phyloP scores from a whole-genome alignment of 2,888 invertebrate genomes.

The Frankliniella fusca region DNA sequence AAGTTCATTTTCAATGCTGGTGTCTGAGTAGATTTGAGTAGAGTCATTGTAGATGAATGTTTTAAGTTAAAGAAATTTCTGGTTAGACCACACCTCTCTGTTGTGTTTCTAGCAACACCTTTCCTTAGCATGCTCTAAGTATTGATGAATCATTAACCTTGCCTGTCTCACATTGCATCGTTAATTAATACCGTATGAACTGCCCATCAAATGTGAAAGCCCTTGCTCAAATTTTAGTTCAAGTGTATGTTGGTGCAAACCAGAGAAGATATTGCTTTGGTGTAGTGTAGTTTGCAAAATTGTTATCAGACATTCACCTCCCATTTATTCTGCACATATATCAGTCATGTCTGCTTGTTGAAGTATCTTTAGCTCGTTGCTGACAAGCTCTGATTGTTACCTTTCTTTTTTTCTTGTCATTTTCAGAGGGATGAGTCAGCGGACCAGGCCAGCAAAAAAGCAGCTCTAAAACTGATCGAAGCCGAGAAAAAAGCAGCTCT shows the following conservation, averaged over 20 bases:
- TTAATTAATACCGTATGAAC: too few relatives aligned
- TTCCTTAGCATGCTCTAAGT: too few relatives aligned
- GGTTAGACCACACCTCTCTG: neutral
- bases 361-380: neutral
- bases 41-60: neutral
- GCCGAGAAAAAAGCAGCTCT: conserved; percentile 32
- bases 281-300: too few relatives aligned
- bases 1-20: conserved; percentile 43
- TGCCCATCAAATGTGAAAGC: too few relatives aligned
- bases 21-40: neutral
- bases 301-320: too few relatives aligned
- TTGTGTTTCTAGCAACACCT: too few relatives aligned
- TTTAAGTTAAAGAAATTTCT: neutral
- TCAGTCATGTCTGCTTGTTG: neutral
- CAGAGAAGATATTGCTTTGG: too few relatives aligned
- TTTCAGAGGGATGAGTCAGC: conserved; percentile 33
- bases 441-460: neutral
- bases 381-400: neutral
- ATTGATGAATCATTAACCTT: too few relatives aligned
- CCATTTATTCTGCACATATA: too few relatives aligned
- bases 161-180: too few relatives aligned
- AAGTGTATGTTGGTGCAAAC: too few relatives aligned
- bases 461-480: neutral
- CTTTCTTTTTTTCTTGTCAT: neutral
- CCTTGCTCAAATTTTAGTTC: too few relatives aligned